Evolutionary conservation across 2,888 invertebrate species (phyloP).

Genomic region (Aleiodes testaceus): DNA sequence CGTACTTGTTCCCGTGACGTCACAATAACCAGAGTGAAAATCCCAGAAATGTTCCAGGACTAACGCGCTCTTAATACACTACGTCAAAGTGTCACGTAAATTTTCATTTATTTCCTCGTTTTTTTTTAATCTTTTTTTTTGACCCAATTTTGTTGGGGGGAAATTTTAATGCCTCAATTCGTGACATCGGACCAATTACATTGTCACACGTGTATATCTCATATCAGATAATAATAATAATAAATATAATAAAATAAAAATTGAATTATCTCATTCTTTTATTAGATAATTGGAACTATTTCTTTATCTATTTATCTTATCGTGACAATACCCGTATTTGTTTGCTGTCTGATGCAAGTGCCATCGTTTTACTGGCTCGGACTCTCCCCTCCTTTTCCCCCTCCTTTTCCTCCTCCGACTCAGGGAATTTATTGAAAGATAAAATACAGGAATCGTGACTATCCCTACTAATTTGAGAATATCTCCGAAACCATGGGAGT

Average conservation of each 20-base stretch:
- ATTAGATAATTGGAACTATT: conserved; percentile 15
- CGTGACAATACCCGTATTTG: background rate
- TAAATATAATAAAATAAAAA: background rate
- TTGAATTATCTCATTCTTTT: conserved; percentile 4
- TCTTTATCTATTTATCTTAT: conserved; percentile 19
- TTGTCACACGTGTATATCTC: too few relatives aligned
- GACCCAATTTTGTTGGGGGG: too few relatives aligned
- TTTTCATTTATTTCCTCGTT: conserved; percentile 29
- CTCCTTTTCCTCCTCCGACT: background rate
- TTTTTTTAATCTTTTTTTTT: conserved; percentile 10
- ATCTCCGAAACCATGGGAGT: too few relatives aligned
- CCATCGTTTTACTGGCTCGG: background rate
- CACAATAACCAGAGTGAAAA: conserved; percentile 44
- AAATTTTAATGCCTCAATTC: too few relatives aligned
- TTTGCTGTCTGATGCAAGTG: conserved; percentile 25
- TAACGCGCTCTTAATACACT: conserved; percentile 19
- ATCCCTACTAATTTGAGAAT: too few relatives aligned
- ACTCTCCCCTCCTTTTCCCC: background rate
- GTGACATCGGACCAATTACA: too few relatives aligned
- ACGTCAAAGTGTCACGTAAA: conserved; percentile 38
- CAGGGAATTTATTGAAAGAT: background rate
- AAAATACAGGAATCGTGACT: too few relatives aligned
- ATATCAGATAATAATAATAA: background rate
- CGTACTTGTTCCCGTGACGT: conserved; percentile 51
- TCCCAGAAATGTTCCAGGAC: conserved; percentile 50